phyloP scores from a whole-genome alignment of 2,113 vertebrate genomes.

The Bos indicus region DNA sequence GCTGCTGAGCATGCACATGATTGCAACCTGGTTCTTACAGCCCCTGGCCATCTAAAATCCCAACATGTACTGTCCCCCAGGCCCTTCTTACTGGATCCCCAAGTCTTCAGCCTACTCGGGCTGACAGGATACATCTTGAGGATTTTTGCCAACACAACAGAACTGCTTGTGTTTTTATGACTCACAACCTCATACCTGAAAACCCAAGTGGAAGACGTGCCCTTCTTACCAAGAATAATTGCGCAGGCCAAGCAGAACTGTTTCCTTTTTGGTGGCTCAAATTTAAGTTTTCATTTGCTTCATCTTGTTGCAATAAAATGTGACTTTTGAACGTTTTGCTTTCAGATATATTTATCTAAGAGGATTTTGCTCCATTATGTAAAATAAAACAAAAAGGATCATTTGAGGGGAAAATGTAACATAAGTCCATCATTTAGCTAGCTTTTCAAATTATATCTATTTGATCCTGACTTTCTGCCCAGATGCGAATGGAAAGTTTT shows the following conservation, averaged over 20 bases:
- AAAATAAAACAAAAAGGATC: slow-evolving; percentile 71
- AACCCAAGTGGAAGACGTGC: neutral
- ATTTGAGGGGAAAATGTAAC: slow-evolving; percentile 53
- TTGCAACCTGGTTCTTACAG: neutral
- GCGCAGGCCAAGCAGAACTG: neutral
- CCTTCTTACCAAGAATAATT: rapidly evolving
- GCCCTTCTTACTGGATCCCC: neutral
- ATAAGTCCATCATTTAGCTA: slow-evolving; percentile 69
- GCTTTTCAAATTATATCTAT: slow-evolving; percentile 72
- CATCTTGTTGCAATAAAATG: slow-evolving; percentile 24
- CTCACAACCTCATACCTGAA: neutral
- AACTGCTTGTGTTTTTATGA: neutral
- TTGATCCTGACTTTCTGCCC: slow-evolving; percentile 77
- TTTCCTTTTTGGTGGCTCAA: neutral
- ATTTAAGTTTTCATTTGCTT: neutral
- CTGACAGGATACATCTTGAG: neutral
- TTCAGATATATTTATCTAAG: slow-evolving; percentile 58
- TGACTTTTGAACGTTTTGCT: slow-evolving; percentile 24
- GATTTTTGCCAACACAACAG: neutral
- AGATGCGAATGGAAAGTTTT: slow-evolving; percentile 73
- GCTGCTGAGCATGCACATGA: neutral
- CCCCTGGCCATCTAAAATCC: neutral
- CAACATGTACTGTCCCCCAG: rapidly evolving
- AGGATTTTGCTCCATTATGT: slow-evolving; percentile 60
- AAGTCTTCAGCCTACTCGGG: neutral